Conservation (phyloP, 1,140 invertebrate species). For the Meteorus sp. region DNA sequence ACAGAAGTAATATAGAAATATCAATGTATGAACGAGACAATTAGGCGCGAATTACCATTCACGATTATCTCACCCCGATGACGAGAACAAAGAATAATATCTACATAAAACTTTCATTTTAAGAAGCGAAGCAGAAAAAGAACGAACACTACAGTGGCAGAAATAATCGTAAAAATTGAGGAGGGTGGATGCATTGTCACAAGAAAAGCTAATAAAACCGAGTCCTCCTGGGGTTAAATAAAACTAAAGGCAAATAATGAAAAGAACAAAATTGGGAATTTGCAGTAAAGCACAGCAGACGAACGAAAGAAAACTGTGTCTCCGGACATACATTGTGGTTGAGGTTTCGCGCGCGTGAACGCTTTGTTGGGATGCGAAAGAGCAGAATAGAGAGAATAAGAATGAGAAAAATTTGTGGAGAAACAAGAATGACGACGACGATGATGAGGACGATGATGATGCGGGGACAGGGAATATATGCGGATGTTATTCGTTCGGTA, state of each 20-base stretch:
- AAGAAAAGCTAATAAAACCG: constrained; percentile 23
- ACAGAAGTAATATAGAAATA: not conserved
- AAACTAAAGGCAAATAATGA: not conserved
- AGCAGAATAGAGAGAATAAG: not conserved
- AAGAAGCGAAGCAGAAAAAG: not conserved
- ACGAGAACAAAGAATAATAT: not conserved
- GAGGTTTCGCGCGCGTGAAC: constrained; percentile 24
- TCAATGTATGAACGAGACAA: constrained; percentile 3
- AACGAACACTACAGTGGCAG: no score
- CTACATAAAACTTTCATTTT: not conserved
- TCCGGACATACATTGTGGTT: constrained; percentile 7
- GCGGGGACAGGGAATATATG: constrained; percentile 4
- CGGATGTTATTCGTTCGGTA: no score
- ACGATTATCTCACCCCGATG: not conserved
- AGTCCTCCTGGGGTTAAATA: not conserved
- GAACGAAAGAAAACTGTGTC: constrained; percentile 17
- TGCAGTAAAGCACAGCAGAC: no score
- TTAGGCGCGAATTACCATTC: constrained; percentile 1
- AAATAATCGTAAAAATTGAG: not conserved
- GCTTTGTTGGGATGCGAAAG: constrained; percentile 15
- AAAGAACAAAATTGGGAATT: constrained; percentile 2
- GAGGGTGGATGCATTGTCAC: constrained; percentile 14
- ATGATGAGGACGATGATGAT: no score
- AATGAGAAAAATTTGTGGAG: not conserved
- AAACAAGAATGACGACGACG: constrained; percentile 1